Base-by-base conservation (phyloP, 1,140 invertebrate genomes). In the Meloidogyne floridensis region DNA sequence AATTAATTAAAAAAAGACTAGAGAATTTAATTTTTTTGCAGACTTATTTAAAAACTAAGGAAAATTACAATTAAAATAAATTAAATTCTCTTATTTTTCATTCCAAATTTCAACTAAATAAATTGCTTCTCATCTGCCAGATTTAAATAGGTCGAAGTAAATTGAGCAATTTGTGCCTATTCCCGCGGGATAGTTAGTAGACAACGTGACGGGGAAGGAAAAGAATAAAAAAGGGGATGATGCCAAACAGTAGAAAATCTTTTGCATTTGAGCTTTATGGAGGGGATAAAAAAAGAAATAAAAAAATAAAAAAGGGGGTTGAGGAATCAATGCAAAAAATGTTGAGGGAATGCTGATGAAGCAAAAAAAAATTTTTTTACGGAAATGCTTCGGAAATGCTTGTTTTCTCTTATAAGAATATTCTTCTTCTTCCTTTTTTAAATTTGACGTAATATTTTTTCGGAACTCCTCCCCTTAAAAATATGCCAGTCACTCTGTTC, bases 261-360 rank as follows among this genome's bases (percentile, higher is more conserved):
- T 56, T 59, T 47, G 47, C 47, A 8, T 4, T 47, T 47, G 47
- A 47, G 47, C 47, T 47, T 47, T 47, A 47, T 47, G 47, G 7
- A 47, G 47, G 7, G 47, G 47, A 4, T 15, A 13, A 13, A 59
- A 15, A 59, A 59, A 59, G 32, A 32, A 32, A 32, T 15, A n/a
- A n/a, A n/a, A 6, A n/a, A n/a, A 0, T 18, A 65, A 65, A 65
- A n/a, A 8, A 5, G 2, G 56, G 56, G 15, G 59, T 65, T 65
- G n/a, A n/a, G n/a, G 59, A 65, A 65, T 65, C 59, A 65, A 65
- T 65, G 59, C 59, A 65, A 65, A 65, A 65, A 65, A 59, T 15
- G 15, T 15, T 3, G 10, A 11, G 5, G n/a, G 15, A n/a, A 5
- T 65, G 6, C 15, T 65, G 15, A 65, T 65, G 15, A 65, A 65